These are phyloP conservation scores for Pyrgilauda ruficollis DNA, from an alignment of 2,113 vertebrate species.

Conservation along the genomic window DNA sequence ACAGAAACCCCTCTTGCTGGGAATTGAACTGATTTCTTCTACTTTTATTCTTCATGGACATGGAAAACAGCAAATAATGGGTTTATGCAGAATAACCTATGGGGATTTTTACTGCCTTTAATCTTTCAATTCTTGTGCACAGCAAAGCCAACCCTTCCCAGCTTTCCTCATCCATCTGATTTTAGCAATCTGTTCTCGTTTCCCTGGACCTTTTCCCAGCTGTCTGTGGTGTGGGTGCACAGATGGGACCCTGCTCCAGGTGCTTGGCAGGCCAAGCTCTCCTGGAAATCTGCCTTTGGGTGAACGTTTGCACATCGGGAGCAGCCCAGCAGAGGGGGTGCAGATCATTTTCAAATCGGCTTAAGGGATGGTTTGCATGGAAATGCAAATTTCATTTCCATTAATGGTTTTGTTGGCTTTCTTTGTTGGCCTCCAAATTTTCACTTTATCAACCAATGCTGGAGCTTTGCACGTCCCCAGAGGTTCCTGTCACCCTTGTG, in stretches of 20 bases:
- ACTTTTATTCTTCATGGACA: background rate
- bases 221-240: background rate
- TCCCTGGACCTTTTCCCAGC: background rate
- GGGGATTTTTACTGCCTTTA: background rate
- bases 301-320: background rate
- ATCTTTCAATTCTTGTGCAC: accelerated
- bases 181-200: background rate
- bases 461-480: background rate
- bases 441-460: background rate
- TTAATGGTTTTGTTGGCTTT: background rate
- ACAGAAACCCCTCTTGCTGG: background rate
- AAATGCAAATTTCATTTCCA: background rate
- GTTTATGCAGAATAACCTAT: background rate
- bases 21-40: background rate
- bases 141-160: background rate
- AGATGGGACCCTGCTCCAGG: background rate
- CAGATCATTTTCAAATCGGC: background rate
- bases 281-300: background rate
- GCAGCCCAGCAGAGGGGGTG: constrained; percentile 62
- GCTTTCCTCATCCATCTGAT: background rate
- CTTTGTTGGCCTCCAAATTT: background rate
- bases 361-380: background rate
- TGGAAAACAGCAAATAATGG: background rate
- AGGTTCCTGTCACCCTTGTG: background rate
- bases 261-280: background rate